Evolutionary conservation across 2,113 vertebrate genomes (phyloP).

Genomic region (Phalacrocorax brasilianus): DNA sequence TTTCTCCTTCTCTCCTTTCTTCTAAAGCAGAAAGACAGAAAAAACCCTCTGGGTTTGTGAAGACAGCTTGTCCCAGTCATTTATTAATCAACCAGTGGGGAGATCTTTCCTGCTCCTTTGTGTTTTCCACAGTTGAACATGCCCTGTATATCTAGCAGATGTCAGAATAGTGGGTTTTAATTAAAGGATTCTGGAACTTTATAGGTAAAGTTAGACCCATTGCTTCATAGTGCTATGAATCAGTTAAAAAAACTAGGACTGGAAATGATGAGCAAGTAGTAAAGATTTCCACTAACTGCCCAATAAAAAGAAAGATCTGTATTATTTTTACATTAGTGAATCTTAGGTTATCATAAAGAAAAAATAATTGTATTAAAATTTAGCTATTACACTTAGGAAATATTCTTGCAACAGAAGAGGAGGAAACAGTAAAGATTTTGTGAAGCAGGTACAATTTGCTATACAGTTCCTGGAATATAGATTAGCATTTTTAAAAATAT

Average conservation of each 20-base stretch:
- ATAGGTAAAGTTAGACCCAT: background rate
- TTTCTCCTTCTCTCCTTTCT: background rate
- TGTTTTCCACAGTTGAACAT: background rate
- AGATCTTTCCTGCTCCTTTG: background rate
- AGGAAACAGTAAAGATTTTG: constrained; percentile 1
- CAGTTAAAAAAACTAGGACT: background rate
- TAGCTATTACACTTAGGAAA: background rate
- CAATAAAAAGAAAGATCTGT: background rate
- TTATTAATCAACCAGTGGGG: background rate
- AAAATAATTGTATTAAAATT: constrained; percentile 5
- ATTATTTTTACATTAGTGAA: background rate
- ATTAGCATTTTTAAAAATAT: background rate
- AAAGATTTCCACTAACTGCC: background rate
- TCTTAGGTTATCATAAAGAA: constrained; percentile 20
- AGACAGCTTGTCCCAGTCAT: background rate
- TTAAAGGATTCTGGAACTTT: background rate
- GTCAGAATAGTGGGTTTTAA: background rate
- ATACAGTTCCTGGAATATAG: constrained; percentile 7
- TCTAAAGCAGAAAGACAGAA: background rate
- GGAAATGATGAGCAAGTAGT: background rate
- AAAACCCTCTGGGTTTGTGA: background rate
- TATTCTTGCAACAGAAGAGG: background rate
- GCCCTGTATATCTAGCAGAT: background rate
- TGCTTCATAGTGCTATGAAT: background rate
- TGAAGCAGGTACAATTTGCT: background rate